Evolutionary conservation across 2,113 vertebrate genomes (phyloP).

Genomic region (Pardalotus punctatus): DNA sequence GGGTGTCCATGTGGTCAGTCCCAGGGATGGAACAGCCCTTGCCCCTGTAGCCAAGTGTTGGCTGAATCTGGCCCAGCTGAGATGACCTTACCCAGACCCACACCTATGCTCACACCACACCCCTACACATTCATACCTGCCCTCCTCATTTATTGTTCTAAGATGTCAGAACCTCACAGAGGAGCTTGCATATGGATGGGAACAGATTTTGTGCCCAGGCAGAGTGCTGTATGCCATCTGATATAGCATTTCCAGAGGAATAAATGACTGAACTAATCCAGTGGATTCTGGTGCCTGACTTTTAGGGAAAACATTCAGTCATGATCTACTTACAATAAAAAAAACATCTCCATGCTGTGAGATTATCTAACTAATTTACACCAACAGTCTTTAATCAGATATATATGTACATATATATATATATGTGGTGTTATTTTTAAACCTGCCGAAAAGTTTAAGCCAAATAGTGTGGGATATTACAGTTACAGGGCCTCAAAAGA

Average conservation of each 20-base stretch:
- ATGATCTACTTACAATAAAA: not conserved
- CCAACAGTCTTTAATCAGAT: constrained; percentile 45
- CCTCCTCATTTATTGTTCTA: not conserved
- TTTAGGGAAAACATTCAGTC: constrained; percentile 11
- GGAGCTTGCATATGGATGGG: not conserved
- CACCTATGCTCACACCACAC: not conserved
- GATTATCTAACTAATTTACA: constrained; percentile 49
- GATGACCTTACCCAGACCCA: not conserved
- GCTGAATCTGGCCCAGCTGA: not conserved
- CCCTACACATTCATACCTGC: not conserved
- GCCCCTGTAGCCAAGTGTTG: not conserved
- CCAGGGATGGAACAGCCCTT: not conserved
- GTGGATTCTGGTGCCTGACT: not conserved
- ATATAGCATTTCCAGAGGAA: constrained; percentile 1
- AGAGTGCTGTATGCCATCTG: not conserved
- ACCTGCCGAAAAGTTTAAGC: constrained; percentile 35
- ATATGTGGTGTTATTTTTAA: constrained; percentile 63
- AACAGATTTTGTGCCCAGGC: not conserved
- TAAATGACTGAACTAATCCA: not conserved
- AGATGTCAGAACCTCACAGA: not conserved
- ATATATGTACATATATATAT: constrained; percentile 29
- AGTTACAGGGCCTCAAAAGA: constrained; percentile 51
- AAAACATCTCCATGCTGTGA: constrained; percentile 1
- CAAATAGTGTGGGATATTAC: constrained; percentile 55
- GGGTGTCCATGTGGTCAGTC: fast-evolving